Conservation (phyloP, 92 coral and sea anemone genomes). For the Parazoanthus atlanticus region DNA sequence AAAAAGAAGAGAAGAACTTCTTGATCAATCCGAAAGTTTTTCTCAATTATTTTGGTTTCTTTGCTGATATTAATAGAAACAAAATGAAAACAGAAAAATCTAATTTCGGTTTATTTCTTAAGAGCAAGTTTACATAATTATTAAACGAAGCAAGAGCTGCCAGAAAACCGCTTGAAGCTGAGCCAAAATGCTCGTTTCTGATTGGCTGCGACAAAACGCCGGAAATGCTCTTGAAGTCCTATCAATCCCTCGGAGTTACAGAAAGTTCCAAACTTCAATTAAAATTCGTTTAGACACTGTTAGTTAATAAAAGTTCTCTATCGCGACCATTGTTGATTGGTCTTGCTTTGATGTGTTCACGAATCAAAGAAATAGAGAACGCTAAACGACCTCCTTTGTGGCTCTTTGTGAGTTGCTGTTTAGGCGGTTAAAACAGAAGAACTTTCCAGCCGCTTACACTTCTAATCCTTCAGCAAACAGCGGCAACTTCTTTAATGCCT, state of each 20-base stretch:
- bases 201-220: constrained; percentile 29
- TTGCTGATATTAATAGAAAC: neutral
- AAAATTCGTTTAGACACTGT: constrained; percentile 9
- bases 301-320: neutral
- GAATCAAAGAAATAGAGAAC: neutral
- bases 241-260: constrained; percentile 35
- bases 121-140: constrained; percentile 21
- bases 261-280: constrained; percentile 28
- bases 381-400: neutral
- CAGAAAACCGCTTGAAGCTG: neutral
- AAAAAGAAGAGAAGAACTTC: too few species aligned
- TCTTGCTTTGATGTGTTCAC: neutral
- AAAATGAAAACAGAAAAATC: constrained; percentile 2
- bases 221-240: constrained; percentile 33
- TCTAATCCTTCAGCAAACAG: constrained; percentile 20
- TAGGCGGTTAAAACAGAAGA: constrained; percentile 33
- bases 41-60: too few species aligned
- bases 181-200: neutral
- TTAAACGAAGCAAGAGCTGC: neutral
- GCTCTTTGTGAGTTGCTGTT: constrained; percentile 6
- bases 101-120: neutral
- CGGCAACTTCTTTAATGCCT: constrained; percentile 42
- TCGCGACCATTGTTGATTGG: neutral
- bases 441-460: constrained; percentile 19
- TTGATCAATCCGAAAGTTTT: too few species aligned